A percentile compares a stretch with the other conserved stretches of the same genome.
phyloP scores from a whole-genome alignment of 2,113 vertebrate genomes.

The Microtus pennsylvanicus region DNA sequence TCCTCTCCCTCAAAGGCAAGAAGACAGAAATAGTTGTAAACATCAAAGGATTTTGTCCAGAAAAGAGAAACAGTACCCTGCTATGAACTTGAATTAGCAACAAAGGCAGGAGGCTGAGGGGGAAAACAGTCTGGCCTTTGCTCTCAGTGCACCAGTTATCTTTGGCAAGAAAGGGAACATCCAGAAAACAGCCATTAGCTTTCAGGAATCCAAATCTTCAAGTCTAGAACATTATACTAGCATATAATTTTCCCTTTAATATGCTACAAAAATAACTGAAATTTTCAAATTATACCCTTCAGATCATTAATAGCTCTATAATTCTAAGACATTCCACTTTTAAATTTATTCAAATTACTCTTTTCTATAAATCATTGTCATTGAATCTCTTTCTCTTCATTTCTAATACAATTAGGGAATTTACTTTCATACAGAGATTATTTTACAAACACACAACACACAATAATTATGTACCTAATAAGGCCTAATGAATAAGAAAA shows the following conservation, averaged over 20 bases:
- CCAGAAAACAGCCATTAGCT: constrained; percentile 33
- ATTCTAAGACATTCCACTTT: constrained; percentile 6
- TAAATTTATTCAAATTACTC: constrained; percentile 60
- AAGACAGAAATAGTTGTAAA: constrained; percentile 41
- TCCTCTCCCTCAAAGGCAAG: constrained; percentile 13
- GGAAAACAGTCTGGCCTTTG: neutral
- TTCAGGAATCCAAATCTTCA: neutral
- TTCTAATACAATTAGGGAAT: constrained; percentile 62
- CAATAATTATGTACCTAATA: constrained; percentile 12
- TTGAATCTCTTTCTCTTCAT: constrained; percentile 39
- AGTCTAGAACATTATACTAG: constrained; percentile 3
- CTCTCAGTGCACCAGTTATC: neutral
- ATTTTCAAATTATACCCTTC: constrained; percentile 64
- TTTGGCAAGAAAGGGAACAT: constrained; percentile 20
- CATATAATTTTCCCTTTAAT: constrained; percentile 52
- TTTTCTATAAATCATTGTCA: constrained; percentile 52
- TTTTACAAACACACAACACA: constrained; percentile 23
- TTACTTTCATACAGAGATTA: constrained; percentile 20
- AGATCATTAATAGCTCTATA: constrained; percentile 47
- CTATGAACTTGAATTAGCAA: constrained; percentile 23
- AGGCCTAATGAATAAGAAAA: constrained; percentile 35
- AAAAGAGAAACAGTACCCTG: constrained; percentile 36
- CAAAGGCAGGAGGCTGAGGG: neutral
- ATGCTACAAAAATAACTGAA: constrained; percentile 32
- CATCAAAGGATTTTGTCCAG: constrained; percentile 2